These are phyloP conservation scores for Campylomormyrus numenius DNA, from an alignment of 2,113 vertebrate genomes.

Conservation along the genomic window DNA sequence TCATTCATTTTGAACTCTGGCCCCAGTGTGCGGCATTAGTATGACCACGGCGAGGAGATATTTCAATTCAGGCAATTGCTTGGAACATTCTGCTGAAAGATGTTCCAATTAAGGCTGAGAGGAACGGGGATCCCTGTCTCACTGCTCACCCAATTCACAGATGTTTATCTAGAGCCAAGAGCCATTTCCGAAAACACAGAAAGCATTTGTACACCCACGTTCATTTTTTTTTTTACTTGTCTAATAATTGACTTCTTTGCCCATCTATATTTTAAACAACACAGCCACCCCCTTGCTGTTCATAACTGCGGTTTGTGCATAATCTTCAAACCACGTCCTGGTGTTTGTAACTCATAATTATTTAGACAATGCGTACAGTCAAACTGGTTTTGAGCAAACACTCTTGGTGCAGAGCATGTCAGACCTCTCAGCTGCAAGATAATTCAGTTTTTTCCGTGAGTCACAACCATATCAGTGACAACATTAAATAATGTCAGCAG, in stretches of 20 bases:
- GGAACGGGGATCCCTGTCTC: neutral
- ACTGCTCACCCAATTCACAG: neutral
- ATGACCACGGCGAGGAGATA: neutral
- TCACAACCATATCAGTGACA: constrained; percentile 27
- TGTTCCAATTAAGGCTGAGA: neutral
- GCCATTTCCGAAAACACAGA: neutral
- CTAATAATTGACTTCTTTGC: neutral
- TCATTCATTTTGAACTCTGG: neutral
- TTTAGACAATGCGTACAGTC: constrained; percentile 42
- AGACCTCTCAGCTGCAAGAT: constrained; percentile 20
- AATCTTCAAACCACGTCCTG: neutral
- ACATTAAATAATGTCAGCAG: neutral
- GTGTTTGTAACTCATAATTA: constrained; percentile 27
- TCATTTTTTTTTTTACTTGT: neutral
- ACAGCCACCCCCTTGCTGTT: neutral
- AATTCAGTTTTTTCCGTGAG: constrained; percentile 22
- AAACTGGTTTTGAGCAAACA: constrained; percentile 40
- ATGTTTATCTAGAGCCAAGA: neutral
- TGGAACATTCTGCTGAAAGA: constrained; percentile 13
- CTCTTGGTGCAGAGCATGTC: constrained; percentile 30
- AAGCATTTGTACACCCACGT: neutral
- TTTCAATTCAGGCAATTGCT: neutral
- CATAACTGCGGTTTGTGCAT: neutral
- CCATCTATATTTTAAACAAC: neutral
- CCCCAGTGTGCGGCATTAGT: neutral